Evolutionary conservation across 2,888 invertebrate genomes (phyloP), one percentile per base, ranked within the genome.

Genomic region (Lycophotia porphyrea): DNA sequence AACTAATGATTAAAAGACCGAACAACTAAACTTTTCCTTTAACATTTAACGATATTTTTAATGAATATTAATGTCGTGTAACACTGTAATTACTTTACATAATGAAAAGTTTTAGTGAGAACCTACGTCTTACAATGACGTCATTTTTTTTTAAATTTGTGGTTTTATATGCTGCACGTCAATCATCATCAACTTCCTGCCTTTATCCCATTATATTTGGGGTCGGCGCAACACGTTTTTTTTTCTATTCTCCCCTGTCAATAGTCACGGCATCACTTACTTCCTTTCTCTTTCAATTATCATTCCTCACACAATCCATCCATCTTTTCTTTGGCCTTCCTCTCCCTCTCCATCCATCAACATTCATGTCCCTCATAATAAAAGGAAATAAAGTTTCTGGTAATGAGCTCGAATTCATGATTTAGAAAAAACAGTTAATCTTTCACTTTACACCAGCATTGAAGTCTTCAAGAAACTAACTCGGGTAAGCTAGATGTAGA

Each of bases 1-100:
- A 42, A 60, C 60, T 73, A 77, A 73, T 70, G 55, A 63, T 69
- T 21, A 55, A 73, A 73, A 65, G 60, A 63, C 49, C 27, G 27
- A 52, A 52, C 34, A 75, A 42, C 36, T 52, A 74, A 74, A 71
- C 55, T 58, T 52, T 47, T 44, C 24, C 55, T 61, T 52, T 55
- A 80, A 39, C 76, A 55, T 80, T 80, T 86, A 71, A 76, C 73
- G 75, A 79, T 74, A 78, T 39, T 77, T 68, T 66, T 61, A 75
- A 73, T 79, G 60, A 86, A 84, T 87, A 81, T 78, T 85, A 78
- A 84, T 80, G 61, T 27, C 72, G 66, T 80, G 72, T 76, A 52
- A 64, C 49, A 64, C 18, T 73, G 47, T 69, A 49, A 81, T 65
- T 65, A 55, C 68, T 49, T 65, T 34, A 18, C 9, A 3, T 60